phyloP scores from a whole-genome alignment of 2,113 vertebrate species.

The Bothrops jararaca region DNA sequence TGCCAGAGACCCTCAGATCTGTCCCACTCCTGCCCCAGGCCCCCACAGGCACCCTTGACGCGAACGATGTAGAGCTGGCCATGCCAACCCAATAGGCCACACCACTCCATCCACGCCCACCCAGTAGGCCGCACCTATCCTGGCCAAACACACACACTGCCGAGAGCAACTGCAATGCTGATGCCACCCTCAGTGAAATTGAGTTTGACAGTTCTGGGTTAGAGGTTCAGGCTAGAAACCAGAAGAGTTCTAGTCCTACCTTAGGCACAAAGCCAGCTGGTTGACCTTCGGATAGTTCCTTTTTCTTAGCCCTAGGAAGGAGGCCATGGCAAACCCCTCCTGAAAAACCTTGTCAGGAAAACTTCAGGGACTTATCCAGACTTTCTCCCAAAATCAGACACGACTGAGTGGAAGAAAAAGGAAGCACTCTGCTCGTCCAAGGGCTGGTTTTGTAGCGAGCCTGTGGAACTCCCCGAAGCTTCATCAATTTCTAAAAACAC shows the following conservation, averaged over 20 bases:
- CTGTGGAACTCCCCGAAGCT: background rate
- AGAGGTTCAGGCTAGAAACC: background rate
- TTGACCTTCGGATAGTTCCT: background rate
- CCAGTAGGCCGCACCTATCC: too few relatives aligned
- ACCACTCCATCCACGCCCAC: too few relatives aligned
- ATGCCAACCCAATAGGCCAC: too few relatives aligned
- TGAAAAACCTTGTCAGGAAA: background rate
- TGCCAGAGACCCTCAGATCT: too few relatives aligned
- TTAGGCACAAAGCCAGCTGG: too few relatives aligned
- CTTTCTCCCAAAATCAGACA: background rate
- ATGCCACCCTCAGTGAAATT: too few relatives aligned
- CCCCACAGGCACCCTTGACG: too few relatives aligned
- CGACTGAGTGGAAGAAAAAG: background rate
- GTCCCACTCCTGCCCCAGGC: too few relatives aligned
- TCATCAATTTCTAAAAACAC: background rate
- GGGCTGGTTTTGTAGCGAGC: background rate
- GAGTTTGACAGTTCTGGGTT: too few relatives aligned
- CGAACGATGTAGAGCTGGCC: too few relatives aligned
- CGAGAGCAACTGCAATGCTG: too few relatives aligned
- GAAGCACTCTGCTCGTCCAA: background rate
- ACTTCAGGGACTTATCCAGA: background rate
- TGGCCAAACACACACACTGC: too few relatives aligned
- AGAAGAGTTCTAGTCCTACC: background rate
- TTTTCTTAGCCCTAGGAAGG: background rate
- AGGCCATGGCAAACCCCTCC: background rate